phyloP scores from a whole-genome alignment of 2,888 invertebrate genomes.

The Eueremaeus valkanovi region DNA sequence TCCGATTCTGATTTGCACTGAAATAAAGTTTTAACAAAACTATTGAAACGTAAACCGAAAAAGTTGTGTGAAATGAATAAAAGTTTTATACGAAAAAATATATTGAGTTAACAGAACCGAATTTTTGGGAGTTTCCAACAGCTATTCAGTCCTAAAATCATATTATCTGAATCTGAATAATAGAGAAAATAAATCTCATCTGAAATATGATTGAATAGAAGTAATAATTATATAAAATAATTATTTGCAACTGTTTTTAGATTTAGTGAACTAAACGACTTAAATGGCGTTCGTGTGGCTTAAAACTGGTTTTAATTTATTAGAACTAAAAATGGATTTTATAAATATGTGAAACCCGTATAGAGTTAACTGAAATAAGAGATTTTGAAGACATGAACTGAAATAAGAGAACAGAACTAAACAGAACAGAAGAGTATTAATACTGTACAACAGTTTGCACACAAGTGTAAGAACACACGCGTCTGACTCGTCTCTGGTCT shows the following conservation, averaged over 20 bases:
- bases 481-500: background rate
- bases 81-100: background rate
- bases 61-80: background rate
- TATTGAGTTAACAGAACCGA: constrained; percentile 1
- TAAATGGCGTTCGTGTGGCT: background rate
- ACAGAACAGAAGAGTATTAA: no score
- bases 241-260: constrained; percentile 22
- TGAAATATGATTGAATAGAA: background rate
- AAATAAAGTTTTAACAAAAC: background rate
- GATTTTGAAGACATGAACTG: background rate
- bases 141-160: background rate
- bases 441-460: no score
- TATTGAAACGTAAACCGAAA: background rate
- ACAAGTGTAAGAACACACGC: background rate
- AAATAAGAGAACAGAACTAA: no score
- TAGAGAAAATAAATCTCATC: background rate
- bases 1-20: background rate
- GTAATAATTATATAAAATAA: constrained; percentile 12
- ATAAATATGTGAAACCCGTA: constrained; percentile 5
- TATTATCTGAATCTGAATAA: background rate
- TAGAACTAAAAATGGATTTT: constrained; percentile 19
- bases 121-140: background rate
- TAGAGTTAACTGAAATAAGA: background rate
- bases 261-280: constrained; percentile 1
- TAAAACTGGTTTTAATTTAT: constrained; percentile 21